Evolutionary conservation across 2,113 vertebrate species (phyloP), one percentile per base, ranked within the genome.

Genomic region (Terrapene triunguis): DNA sequence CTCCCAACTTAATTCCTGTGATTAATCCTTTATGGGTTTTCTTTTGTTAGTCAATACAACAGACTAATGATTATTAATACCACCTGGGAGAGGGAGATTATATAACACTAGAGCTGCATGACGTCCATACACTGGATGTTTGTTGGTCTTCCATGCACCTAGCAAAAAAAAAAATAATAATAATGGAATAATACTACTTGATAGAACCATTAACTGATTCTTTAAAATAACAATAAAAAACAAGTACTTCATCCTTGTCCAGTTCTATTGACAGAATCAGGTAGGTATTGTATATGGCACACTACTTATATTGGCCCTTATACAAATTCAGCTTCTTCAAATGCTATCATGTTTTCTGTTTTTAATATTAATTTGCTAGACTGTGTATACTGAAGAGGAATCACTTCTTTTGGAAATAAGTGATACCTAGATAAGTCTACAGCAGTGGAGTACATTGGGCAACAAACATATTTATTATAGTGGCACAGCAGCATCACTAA

Each of bases 21-120:
- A 95, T 97, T 96, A 97, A 96, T 96, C 83, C 83, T 96, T 97
- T 89, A 95, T 86, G 62, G 80, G 89, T 95, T 97, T 97, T 59
- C 89, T 93, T 96, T 97, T 96, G 80, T 96, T 94, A 93, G 90
- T 89, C 93, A 94, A n/a, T 94, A 51, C 88, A 95, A 88, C 80
- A 84, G 72, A 92, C 48, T 97, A 97, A 97, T 93, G 93, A 88
- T 96, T 95, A 83, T 94, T 96, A 92, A 96, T 91, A 89, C 69
- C 90, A 96, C 82, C 51, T 97, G 89, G 91, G 91, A 97, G 92
- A 95, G 91, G 59, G 81, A 95, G 80, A 95, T 96, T 93, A 96
- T 94, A 76, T 86, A 95, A 85, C 55, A 53, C 48, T 65, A 50
- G 80, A 94, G 24, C 47, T 81, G 35, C 87, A 69, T 80, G 84